Evolutionary conservation across 2,888 invertebrate species (phyloP), one percentile per base, ranked within the genome.

Genomic region (Hypomecis atomaria): DNA sequence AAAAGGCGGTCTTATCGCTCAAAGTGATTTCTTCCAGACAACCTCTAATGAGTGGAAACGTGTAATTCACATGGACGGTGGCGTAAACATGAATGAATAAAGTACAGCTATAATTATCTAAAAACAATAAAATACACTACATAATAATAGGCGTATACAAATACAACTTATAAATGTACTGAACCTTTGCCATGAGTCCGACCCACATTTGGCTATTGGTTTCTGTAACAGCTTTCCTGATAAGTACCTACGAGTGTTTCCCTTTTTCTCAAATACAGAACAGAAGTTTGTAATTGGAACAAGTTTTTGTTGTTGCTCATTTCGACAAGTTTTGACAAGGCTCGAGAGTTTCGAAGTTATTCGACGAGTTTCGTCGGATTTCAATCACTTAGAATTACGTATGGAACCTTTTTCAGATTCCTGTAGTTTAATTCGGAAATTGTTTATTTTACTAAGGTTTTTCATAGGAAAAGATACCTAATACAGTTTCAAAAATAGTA

Each of bases 251-350:
- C n/a, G 7, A 23, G 34, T 60, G 53, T 42, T 52, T 55, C 36
- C 59, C 13, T 37, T 23, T 42, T 58, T 50, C 9, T 42, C 13
- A 36, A 55, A n/a, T 9, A n/a, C 13, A 7, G 13, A 13, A 62
- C 54, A 60, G 40, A 45, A 64, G 45, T 62, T 58, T 42, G 55
- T 59, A 43, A 62, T 59, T 48, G 54, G 50, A 63, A 49, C 48
- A 60, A 58, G 49, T 55, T 56, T 52, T 8, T 5, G n/a, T 59
- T 66, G 50, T 38, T 52, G 36, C 23, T 45, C 36, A 36, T 57
- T 57, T 53, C 13, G 47, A 47, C 10, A 37, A 44, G 10, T 52
- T 40, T 52, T 9, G 23, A 47, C 33, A 33, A 47, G 47, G 37
- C n/a, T 49, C 5, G 8, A 36, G 49, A 37, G 49, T 49, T 11